Conservation (phyloP, 2,888 invertebrate genomes). For the Epinotia bilunana region DNA sequence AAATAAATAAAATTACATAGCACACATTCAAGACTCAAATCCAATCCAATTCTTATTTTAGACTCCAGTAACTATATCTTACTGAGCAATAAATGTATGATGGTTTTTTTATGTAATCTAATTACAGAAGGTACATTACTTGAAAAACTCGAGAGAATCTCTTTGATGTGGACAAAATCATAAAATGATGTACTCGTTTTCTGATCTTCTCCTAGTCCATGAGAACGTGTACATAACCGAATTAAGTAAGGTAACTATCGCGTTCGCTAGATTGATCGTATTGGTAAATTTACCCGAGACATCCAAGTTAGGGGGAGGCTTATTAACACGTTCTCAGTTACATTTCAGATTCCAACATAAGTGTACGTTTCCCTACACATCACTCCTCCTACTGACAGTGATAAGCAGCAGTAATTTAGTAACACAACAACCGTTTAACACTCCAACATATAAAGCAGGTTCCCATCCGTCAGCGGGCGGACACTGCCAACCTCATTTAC, state of each 20-base stretch:
- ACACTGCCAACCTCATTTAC: constrained; percentile 34
- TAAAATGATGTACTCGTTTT: neutral
- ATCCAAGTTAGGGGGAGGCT: no score
- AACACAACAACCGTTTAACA: constrained; percentile 14
- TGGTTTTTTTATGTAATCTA: neutral
- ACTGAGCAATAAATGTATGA: neutral
- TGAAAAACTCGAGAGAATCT: neutral
- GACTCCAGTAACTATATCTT: neutral
- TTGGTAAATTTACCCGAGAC: no score
- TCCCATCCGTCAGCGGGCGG: constrained; percentile 23
- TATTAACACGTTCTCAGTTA: no score
- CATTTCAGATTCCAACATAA: neutral
- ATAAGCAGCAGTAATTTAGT: constrained; percentile 3
- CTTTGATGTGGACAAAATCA: neutral
- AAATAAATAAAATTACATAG: no score
- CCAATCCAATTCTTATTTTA: neutral
- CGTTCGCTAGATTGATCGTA: no score
- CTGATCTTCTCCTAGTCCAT: neutral
- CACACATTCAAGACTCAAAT: neutral
- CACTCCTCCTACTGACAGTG: neutral
- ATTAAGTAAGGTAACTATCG: no score
- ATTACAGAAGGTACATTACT: neutral
- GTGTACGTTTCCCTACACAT: neutral
- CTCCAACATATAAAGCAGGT: constrained; percentile 7
- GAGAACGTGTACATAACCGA: no score